A percentile compares a stretch with the other conserved stretches of the same genome.
These are phyloP conservation scores for Acropora yongei DNA, from an alignment of 64 coral and sea anemone species.

Conservation along the genomic window DNA sequence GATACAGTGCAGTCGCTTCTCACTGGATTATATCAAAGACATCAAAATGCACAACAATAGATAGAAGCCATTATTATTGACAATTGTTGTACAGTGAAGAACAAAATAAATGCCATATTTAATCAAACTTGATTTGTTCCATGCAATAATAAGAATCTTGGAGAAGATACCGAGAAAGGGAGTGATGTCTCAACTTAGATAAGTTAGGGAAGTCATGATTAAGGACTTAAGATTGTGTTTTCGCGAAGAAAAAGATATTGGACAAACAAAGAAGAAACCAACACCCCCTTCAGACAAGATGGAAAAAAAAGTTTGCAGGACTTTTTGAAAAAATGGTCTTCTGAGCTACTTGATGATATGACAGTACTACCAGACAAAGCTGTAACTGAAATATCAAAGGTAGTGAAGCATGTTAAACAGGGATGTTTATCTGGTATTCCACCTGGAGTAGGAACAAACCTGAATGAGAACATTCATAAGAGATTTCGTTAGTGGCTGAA, in stretches of 20 bases:
- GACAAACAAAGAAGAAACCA: constrained; percentile 23
- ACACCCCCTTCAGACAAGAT: constrained; percentile 32
- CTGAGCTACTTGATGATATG: constrained; percentile 19
- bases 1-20: constrained; percentile 39
- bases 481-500: constrained; percentile 53
- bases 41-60: neutral
- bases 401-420: constrained; percentile 43
- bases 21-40: constrained; percentile 37
- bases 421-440: constrained; percentile 58
- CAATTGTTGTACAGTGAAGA: constrained; percentile 53
- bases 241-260: constrained; percentile 12
- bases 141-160: constrained; percentile 53
- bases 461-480: constrained; percentile 53
- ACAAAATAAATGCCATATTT: constrained; percentile 51
- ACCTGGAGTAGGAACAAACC: constrained; percentile 49
- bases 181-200: neutral
- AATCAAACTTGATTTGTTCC: constrained; percentile 68
- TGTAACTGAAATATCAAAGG: constrained; percentile 57
- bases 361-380: constrained; percentile 31
- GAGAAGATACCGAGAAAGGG: constrained; percentile 57
- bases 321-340: constrained; percentile 50
- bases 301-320: constrained; percentile 30
- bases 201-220: constrained; percentile 38
- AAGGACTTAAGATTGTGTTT: constrained; percentile 52
- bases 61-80: constrained; percentile 54